A percentile compares a stretch with the other conserved stretches of the same genome.
Evolutionary conservation across 2,797 vertebrate genomes (phyloP).

Genomic region (Myioborus miniatus): DNA sequence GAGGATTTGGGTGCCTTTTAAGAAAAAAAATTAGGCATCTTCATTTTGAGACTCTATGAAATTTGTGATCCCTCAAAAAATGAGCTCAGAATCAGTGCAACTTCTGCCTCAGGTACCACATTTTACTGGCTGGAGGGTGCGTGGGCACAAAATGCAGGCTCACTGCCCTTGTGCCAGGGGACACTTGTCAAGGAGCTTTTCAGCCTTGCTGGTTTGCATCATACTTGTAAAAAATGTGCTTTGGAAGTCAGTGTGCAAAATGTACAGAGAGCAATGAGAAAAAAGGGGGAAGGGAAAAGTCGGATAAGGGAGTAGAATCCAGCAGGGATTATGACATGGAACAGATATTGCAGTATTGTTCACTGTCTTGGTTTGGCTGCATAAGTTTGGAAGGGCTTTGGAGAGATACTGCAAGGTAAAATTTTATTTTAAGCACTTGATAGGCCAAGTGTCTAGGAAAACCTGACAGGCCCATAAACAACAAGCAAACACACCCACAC

Average conservation of each 20-base stretch:
- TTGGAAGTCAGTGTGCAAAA: background rate
- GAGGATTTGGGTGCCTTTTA: background rate
- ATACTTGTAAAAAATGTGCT: background rate
- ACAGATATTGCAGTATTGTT: background rate
- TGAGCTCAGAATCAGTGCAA: background rate
- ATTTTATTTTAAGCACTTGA: background rate
- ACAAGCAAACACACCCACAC: background rate
- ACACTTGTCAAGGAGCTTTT: background rate
- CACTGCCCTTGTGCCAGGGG: background rate
- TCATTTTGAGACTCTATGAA: background rate
- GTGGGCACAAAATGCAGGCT: background rate
- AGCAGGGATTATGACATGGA: background rate
- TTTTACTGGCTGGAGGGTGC: background rate
- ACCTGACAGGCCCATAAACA: background rate
- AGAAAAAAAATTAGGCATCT: background rate
- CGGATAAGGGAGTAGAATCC: background rate
- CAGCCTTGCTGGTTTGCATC: background rate
- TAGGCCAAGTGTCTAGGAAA: background rate
- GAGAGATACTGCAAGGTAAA: background rate
- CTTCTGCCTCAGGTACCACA: background rate
- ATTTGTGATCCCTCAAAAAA: background rate
- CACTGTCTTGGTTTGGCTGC: background rate
- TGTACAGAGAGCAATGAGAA: background rate
- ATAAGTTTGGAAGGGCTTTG: background rate
- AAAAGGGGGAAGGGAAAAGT: background rate